Base-by-base conservation (phyloP, 2,113 vertebrate species). In the Anoplopoma fimbria region DNA sequence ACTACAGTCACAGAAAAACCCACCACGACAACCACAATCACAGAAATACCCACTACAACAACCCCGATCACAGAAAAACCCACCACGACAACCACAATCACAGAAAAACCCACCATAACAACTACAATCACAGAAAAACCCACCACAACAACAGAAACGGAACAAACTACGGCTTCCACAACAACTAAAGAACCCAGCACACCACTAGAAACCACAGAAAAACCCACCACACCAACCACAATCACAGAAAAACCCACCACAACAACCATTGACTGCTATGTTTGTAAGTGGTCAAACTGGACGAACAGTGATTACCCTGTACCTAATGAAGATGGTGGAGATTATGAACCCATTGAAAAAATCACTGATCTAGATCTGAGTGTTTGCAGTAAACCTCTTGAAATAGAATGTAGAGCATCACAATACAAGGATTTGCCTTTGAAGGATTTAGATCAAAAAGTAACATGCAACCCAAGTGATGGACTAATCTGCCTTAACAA, bases 241-340 rank as follows among this genome's bases (percentile, higher is more conserved):
- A 53, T 38, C 0, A 60, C 76, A 38, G 27, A 27, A 42, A 55
- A 2, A 5, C 2, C 29, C 7, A 0, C 25, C 2, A 9, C 80
- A 4, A 70, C 60, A 9, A 14, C 67, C 12, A 2, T 12, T 19
- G 33, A 23, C 6, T 83, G 82, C 38, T 8, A 8, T 0, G 0
- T 25, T 53, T 93, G 91, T 83, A 9, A 79, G 1, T 89, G 87
- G 88, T 75, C 89, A 25, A 1, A 1, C 0, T 92, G 91, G 91
- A 87, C 7, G 0, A 77, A 60, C 55, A 86, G 60, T 3, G 0
- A 38, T 68, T 87, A 86, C 33, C 89, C 90, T 40, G 17, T 6
- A n/a, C n/a, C n/a, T 0, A 0, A 0, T 4, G 13, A 0, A 25
- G 4, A 33, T 9, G 75, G 47, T 61, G 81, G 84, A 51, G 90